A percentile compares a stretch with the other conserved stretches of the same genome.
These are phyloP conservation scores for Aythya baeri DNA, from an alignment of 2,113 vertebrate species.

Conservation along the genomic window DNA sequence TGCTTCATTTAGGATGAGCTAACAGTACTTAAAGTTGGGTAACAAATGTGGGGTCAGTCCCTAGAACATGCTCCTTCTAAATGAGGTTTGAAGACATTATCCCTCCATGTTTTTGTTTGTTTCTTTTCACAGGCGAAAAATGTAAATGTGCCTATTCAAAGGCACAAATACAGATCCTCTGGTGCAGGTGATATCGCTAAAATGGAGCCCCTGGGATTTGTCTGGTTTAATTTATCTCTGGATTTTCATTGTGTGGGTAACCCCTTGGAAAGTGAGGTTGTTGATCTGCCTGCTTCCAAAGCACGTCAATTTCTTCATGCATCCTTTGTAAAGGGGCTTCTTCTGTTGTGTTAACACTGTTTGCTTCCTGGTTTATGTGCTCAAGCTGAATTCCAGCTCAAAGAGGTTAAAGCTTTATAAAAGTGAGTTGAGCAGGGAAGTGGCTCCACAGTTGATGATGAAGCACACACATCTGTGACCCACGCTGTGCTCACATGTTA, in stretches of 20 bases:
- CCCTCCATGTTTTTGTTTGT: not conserved
- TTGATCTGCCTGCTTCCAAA: slow-evolving; percentile 45
- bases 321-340: slow-evolving; percentile 2
- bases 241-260: not conserved
- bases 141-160: not conserved
- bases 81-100: not conserved
- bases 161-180: not conserved
- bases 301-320: fast-evolving
- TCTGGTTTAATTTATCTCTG: not conserved
- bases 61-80: not conserved
- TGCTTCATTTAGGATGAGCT: not conserved
- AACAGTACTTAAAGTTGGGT: not conserved
- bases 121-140: not conserved
- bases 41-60: not conserved
- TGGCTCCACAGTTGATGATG: not conserved
- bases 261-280: slow-evolving; percentile 11
- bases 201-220: not conserved
- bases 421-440: not conserved
- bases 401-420: slow-evolving; percentile 7
- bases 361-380: slow-evolving; percentile 42
- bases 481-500: slow-evolving; percentile 51
- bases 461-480: slow-evolving; percentile 13
- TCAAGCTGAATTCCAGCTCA: slow-evolving; percentile 39
- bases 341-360: slow-evolving; percentile 32
- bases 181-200: not conserved